Conservation (phyloP, 2,113 vertebrate genomes). For the Rhombomys opimus region DNA sequence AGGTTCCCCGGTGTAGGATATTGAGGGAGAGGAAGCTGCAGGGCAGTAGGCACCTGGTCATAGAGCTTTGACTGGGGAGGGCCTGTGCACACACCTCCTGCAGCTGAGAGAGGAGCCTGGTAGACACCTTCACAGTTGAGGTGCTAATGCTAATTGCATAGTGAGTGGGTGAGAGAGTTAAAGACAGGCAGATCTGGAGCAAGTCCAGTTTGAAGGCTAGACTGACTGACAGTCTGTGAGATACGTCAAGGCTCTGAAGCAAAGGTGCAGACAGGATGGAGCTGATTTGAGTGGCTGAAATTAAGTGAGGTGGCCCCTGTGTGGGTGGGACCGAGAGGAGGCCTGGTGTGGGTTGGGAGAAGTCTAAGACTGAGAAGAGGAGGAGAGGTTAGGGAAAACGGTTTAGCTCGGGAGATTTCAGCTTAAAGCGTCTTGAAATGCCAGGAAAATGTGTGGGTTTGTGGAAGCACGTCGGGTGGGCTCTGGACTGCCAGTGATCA, state of each 20-base stretch:
- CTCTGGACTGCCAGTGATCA: background rate
- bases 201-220: background rate
- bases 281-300: background rate
- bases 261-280: background rate
- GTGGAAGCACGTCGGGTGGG: background rate
- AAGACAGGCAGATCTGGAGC: background rate
- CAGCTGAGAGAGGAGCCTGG: background rate
- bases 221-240: background rate
- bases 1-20: background rate
- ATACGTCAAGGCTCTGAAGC: background rate
- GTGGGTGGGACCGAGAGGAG: background rate
- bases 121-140: background rate
- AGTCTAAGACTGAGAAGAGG: background rate
- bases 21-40: background rate
- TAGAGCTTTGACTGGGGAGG: background rate
- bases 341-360: background rate
- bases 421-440: background rate
- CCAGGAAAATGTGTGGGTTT: background rate
- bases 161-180: background rate
- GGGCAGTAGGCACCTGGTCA: background rate
- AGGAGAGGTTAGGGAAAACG: background rate
- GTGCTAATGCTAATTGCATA: background rate
- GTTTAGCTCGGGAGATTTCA: background rate
- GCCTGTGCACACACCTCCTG: background rate
- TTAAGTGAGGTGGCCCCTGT: background rate